Base-by-base conservation (phyloP, 2,797 vertebrate species). In the Esox masquinongy region DNA sequence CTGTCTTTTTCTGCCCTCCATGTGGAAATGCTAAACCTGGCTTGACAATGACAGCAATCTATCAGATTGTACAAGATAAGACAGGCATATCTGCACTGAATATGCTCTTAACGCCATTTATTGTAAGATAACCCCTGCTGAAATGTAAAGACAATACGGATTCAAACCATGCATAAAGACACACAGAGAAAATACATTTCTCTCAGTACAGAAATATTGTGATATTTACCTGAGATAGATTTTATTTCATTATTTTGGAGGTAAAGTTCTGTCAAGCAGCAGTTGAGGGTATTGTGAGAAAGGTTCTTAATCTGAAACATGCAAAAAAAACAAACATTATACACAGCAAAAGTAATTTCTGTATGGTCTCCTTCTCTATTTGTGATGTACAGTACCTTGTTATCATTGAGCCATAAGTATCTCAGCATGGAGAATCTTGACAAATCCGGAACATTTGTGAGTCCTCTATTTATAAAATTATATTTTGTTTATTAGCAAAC, bases 391-490 rank as follows among this genome's bases (percentile, higher is more conserved):
- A 26, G 77, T 91, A 95, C 95, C 93, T 93, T 95, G 77, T 95
- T 92, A 85, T 94, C 91, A 75, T 94, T 95, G 68, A 96, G 89
- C 95, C 94, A 94, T 82, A 96, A 80, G 74, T 87, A 92, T 78
- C 84, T 94, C 84, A 95, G 86, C 56, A 87, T 92, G 70, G 17
- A 84, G 88, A 95, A 96, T 64, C 22, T 86, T 15, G 93, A 94
- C 7, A 95, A 88, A 84, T 93, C 92, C 2, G 93, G 88, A 66
- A 95, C 81, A 53, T 87, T 88, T 78, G 68, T 89, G 61, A 96
- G 82, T 53, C 86, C 86, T 84, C 95, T 96, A 75, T 24, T 39
- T 47, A 47, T 72, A 74, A 79, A 79, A 31, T 70, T 83, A 84
- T 53, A 67, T 31, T 29, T 0, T 17, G 61, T 39, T 61, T 2